Evolutionary conservation across 2,888 invertebrate species (phyloP), one percentile per base, ranked within the genome.

Genomic region (Barypeithes pellucidus): DNA sequence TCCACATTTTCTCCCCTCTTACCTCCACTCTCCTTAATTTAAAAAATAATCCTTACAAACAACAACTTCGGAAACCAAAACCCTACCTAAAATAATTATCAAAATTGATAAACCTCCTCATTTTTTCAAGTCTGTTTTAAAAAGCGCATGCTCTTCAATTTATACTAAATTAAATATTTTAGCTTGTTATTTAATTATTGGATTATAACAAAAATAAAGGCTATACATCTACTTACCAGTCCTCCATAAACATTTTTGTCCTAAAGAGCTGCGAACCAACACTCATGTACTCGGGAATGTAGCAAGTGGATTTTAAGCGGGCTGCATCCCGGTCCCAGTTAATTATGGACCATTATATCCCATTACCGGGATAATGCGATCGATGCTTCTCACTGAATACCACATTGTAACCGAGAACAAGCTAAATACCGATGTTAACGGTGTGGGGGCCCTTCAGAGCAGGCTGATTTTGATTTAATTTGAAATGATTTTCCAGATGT

Each of bases 341-440:
- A 65, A 65, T 65, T 65, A 63, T 47, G 18, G 47, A 24, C 62
- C 62, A 63, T 63, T 63, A 65, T 39, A 50, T 47, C 65, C 65
- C 65, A 65, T 65, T 65, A 65, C 65, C 52, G 50, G 65, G 65
- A 47, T 65, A 65, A 65, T 65, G 65, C 50, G 65, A 65, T 36
- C 65, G 65, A 65, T 50, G 65, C 65, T 50, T 50, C 65, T 36
- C 65, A 50, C 50, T 50, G 36, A 52, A 52, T 16, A 50, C 65
- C 65, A 65, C 65, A 65, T 65, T 65, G 65, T 65, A 50, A 45
- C 65, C 33, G 22, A 29, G 36, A 65, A 47, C 65, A 20, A 36
- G 36, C 22, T 36, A 33, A 57, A 57, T 57, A 57, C 54, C 16
- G 54, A 33, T 33, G 54, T 33, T 33, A 33, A 29, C 9, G 33